phyloP scores from a whole-genome alignment of 2,797 vertebrate species.

The Xiphophorus birchmanni region DNA sequence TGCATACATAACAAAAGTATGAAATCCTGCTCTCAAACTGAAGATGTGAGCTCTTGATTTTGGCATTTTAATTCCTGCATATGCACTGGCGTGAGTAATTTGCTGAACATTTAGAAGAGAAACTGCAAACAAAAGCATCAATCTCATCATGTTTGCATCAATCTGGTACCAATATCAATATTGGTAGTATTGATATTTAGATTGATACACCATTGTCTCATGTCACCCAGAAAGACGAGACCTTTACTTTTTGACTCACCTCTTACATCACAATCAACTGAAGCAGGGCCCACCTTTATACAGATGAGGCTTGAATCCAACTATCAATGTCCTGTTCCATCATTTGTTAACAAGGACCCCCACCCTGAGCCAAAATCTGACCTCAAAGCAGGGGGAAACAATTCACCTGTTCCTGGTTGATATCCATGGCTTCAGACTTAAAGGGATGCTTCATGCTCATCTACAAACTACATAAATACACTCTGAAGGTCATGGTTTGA shows the following conservation, averaged over 20 bases:
- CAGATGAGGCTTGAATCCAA: background rate
- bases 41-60: too few species aligned
- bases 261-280: background rate
- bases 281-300: background rate
- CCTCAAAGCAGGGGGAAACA: background rate
- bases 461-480: background rate
- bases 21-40: too few species aligned
- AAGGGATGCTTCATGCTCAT: background rate
- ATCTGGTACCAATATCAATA: too few species aligned
- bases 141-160: too few species aligned
- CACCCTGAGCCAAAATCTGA: background rate
- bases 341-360: background rate
- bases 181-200: too few species aligned
- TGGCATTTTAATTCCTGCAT: too few species aligned
- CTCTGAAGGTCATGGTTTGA: background rate
- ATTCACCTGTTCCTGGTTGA: background rate
- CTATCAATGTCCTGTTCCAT: background rate
- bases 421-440: background rate
- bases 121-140: too few species aligned
- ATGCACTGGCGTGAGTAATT: too few species aligned
- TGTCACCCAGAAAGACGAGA: background rate
- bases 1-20: too few species aligned
- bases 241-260: background rate
- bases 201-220: background rate
- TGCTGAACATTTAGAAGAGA: too few species aligned